Base-by-base conservation (phyloP, 2,888 invertebrate species). In the Ctena decussata region DNA sequence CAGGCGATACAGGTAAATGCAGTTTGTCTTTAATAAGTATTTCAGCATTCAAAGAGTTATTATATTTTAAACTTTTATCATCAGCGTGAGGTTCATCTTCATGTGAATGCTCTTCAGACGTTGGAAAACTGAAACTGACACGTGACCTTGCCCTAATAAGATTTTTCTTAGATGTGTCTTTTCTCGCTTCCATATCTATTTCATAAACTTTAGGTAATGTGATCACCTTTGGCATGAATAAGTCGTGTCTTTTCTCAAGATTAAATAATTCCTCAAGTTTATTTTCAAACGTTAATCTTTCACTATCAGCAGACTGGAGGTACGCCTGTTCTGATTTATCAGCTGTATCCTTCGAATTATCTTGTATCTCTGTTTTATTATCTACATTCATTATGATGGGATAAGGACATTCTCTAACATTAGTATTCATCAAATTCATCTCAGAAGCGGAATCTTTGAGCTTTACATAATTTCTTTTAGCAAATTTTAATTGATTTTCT, bases 171-270 rank as follows among this genome's bases (percentile, higher is more conserved):
- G 78, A 71, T 24, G 82, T 71, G 12, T 77, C 77, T 39, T 87
- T 82, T 30, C 80, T 79, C 15, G 70, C 85, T 60, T 83, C 77
- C 6, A 82, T 80, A 41, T 87, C 82, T 39, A 87, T 85, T 76
- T 82, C 80, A 46, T 85, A 83, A 39, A 78, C 80, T 12, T 78
- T 80, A 27, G 85, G 85, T n/a, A 87, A 53, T 32, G 57, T 81
- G 5, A 87, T 80, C 32, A 80, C 60, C 32, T 65, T 80, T 39
- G 86, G 78, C 32, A 65, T 65, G 0, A 65, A 12, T 18, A 65
- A 35, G 35, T 65, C 65, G 30, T 65, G 65, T 65, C 30, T 21
- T 35, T 65, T 65, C 35, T 65, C 65, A 1, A 65, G 18, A 35
- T 32, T 35, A 21, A 12, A 65, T 35, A 65, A 24, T 35, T 65